Evolutionary conservation across 2,888 invertebrate genomes (phyloP).

Genomic region (Dryomyza anilis): DNA sequence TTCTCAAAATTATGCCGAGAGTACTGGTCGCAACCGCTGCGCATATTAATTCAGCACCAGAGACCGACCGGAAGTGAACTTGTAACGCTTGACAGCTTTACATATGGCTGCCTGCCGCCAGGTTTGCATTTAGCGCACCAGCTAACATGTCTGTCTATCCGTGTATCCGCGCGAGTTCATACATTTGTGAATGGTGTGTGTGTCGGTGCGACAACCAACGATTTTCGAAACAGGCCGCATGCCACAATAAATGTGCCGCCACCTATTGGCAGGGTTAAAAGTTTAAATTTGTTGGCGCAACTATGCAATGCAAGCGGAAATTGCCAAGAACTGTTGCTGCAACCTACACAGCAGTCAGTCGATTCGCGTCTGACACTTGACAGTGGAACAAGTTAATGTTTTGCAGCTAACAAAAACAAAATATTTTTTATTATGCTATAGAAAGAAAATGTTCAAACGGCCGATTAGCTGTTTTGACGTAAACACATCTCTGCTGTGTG

Average conservation of each 20-base stretch:
- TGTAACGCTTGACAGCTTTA: conserved; percentile 23
- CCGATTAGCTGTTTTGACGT: too few relatives aligned
- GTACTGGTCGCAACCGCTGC: not conserved
- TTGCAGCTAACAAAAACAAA: not conserved
- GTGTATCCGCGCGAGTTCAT: not conserved
- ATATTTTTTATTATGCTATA: not conserved
- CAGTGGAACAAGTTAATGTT: not conserved
- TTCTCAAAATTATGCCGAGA: too few relatives aligned
- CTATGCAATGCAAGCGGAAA: conserved; percentile 2
- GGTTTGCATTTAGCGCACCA: conserved; percentile 6
- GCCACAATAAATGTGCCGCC: conserved; percentile 11
- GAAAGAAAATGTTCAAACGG: too few relatives aligned
- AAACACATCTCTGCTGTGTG: too few relatives aligned
- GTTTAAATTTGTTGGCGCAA: conserved; percentile 10
- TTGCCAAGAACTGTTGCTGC: not conserved
- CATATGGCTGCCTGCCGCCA: conserved; percentile 21
- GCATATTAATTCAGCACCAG: conserved; percentile 1
- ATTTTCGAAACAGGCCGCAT: conserved; percentile 17
- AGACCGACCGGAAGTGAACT: conserved; percentile 19
- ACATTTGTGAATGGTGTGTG: not conserved
- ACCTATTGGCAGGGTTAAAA: not conserved
- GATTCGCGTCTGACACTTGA: not conserved
- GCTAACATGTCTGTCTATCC: too few relatives aligned
- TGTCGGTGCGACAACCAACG: not conserved
- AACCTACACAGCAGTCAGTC: not conserved